Base-by-base conservation (phyloP, 1,140 invertebrate species). In the Drosophila persimilis region DNA sequence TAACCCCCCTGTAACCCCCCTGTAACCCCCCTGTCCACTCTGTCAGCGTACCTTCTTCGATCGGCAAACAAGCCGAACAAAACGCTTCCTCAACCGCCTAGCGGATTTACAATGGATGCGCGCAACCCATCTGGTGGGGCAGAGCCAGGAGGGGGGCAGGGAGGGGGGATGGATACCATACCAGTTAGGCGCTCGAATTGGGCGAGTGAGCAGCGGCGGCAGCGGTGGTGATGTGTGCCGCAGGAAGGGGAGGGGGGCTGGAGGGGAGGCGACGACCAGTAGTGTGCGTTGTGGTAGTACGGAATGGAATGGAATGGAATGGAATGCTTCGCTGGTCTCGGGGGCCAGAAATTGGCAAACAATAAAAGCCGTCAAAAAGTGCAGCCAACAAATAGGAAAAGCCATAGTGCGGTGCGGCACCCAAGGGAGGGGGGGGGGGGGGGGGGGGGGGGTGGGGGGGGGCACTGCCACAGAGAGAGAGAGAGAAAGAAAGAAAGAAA, bases 291-390 rank as follows among this genome's bases (percentile, higher is more conserved):
- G 73, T 39, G 35, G 35, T 4, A 39, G 35, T 39, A 39, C 73
- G 60, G 63, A 69, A 57, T 73, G 62, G 66, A 46, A 44, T 72
- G 60, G 63, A 69, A 57, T 73, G 62, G 66, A 46, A 44, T 72
- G 80, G 77, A 85, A 85, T 86, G 81, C 77, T 77, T 88, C 62
- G 81, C 62, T 88, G 81, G 50, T 66, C 81, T 74, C 71, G 72
- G 81, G 64, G 59, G 76, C 78, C 83, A 86, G 83, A 88, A 88
- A 88, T 88, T 88, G 83, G 83, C 83, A 88, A 88, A 88, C 83
- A 88, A 88, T 88, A 88, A 88, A 88, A 88, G 83, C 83, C 83
- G 83, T 88, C 81, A 88, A 88, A 88, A 88, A 88, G 83, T 88
- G 83, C 75, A 88, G 83, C 70, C 77, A 80, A 61, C 61, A 75